Evolutionary conservation across 2,113 vertebrate genomes (phyloP), one percentile per base, ranked within the genome.

Genomic region (Paratilapia polleni): DNA sequence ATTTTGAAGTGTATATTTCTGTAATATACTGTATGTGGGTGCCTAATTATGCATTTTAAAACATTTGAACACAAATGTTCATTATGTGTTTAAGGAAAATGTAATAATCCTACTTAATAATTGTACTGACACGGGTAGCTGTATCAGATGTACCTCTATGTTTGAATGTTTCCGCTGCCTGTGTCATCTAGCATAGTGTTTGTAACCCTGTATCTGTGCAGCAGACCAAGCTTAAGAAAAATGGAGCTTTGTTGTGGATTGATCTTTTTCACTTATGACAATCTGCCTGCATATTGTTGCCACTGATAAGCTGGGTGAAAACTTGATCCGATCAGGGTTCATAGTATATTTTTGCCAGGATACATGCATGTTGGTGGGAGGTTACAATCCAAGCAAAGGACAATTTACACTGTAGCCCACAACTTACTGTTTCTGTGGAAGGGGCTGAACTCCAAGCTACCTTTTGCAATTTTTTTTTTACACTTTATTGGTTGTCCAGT

Each of bases 241-340:
- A 68, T 31, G 56, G 10, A 68, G 64, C 31, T 82, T 74, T 68
- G 28, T 34, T 11, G 57, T 36, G 3, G 82, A 81, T 47, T 86
- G 84, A 86, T 84, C 24, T 90, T 87, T 89, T 85, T 87, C 28
- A 88, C 61, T 88, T 68, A 81, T 88, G 85, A 80, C 78, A 90
- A 78, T 89, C 61, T 88, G 26, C 41, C 26, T 3, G 10, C 26
- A 60, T 77, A 43, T 78, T 74, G 81, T 80, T 85, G 1, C 10
- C 58, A 73, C 78, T 52, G 82, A 88, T 92, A 82, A 82, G 59
- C 13, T 11, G 12, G 64, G n/a, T 10, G 1, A 82, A 75, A 60
- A 80, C 24, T 74, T 63, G 81, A 87, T 92, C 64, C 79, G 79
- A 89, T 91, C 70, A 79, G 61, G 3, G 14, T 43, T 59, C 78